phyloP scores from a whole-genome alignment of 2,888 invertebrate genomes.

The Theristus sp. region DNA sequence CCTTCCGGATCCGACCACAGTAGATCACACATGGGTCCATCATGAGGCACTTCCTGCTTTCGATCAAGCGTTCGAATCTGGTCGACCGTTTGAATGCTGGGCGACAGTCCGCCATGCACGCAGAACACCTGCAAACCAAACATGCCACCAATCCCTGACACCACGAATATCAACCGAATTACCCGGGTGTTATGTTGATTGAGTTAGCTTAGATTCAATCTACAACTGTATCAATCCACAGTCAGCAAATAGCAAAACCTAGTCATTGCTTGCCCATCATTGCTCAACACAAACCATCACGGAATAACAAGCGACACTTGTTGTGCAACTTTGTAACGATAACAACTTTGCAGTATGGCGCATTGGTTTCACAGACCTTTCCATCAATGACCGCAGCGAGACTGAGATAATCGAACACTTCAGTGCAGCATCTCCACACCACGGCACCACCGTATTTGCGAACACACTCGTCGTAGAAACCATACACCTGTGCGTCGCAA shows the following conservation, averaged over 20 bases:
- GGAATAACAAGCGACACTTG: no score
- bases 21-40: slow-evolving; percentile 97
- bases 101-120: slow-evolving; percentile 94
- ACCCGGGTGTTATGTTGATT: no score
- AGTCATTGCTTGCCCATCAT: no score
- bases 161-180: no score
- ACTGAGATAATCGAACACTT: slow-evolving; percentile 61
- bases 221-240: no score
- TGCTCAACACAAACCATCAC: no score
- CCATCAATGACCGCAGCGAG: slow-evolving; percentile 91
- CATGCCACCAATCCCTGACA: no score
- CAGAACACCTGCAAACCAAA: slow-evolving; percentile 61
- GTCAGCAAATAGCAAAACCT: no score
- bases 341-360: neutral
- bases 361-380: slow-evolving; percentile 37
- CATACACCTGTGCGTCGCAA: slow-evolving; percentile 43
- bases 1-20: slow-evolving; percentile 99
- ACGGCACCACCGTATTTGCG: slow-evolving; percentile 94
- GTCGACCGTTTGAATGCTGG: slow-evolving; percentile 92
- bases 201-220: no score
- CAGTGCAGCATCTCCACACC: slow-evolving; percentile 98
- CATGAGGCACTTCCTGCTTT: slow-evolving; percentile 91
- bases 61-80: slow-evolving; percentile 95
- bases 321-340: neutral
- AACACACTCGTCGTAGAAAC: slow-evolving; percentile 96